A percentile compares a stretch with the other conserved stretches of the same genome.
Conservation (phyloP, 2,797 vertebrate genomes). For the Spheniscus humboldti region DNA sequence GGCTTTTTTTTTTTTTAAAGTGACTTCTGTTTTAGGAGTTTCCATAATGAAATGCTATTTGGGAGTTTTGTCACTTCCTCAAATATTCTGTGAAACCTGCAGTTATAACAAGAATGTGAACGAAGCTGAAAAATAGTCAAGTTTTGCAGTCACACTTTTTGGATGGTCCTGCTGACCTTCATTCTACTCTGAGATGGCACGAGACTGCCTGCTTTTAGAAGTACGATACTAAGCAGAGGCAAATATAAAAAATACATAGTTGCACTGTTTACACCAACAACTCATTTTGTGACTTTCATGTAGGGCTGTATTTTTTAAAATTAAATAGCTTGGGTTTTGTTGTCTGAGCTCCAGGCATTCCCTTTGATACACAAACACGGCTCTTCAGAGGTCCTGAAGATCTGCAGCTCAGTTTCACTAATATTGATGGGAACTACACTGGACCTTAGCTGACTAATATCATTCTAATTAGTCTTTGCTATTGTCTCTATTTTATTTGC, state of each 20-base stretch:
- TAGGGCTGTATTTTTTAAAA: neutral
- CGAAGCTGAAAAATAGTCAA: fast-evolving
- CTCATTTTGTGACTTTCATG: neutral
- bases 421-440: neutral
- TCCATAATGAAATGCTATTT: neutral
- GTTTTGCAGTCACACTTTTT: neutral
- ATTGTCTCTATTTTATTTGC: neutral
- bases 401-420: neutral
- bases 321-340: neutral
- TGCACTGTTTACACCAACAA: fast-evolving
- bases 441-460: neutral
- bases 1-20: too few relatives aligned
- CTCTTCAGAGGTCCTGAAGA: neutral
- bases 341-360: neutral
- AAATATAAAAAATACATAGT: neutral
- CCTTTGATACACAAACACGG: neutral
- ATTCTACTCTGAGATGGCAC: neutral
- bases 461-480: neutral
- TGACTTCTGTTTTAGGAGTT: neutral
- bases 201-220: neutral
- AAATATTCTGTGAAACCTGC: neutral
- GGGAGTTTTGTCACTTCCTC: neutral
- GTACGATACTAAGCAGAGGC: neutral
- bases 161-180: neutral
- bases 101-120: fast-evolving